These are phyloP conservation scores for Tanaodytes sp. DNA, from an alignment of 2,888 invertebrate genomes.

Conservation along the genomic window DNA sequence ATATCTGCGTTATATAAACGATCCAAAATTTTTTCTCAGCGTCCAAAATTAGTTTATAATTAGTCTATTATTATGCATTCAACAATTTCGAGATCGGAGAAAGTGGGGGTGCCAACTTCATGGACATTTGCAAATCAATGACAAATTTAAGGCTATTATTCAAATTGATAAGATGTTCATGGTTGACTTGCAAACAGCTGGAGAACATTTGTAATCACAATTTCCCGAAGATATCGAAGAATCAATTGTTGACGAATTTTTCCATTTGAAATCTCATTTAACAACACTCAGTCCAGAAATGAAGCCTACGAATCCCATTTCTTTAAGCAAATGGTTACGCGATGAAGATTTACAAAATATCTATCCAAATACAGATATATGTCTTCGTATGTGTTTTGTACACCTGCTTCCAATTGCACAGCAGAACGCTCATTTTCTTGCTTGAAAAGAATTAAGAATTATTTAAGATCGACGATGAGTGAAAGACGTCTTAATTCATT, in stretches of 20 bases:
- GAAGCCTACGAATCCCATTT: slow-evolving; percentile 24
- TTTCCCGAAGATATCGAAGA: slow-evolving; percentile 24
- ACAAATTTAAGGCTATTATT: slow-evolving; percentile 29
- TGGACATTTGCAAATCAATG: slow-evolving; percentile 12
- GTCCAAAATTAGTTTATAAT: too few relatives aligned
- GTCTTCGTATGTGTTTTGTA: slow-evolving; percentile 20
- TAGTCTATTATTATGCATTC: too few relatives aligned
- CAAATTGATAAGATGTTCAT: slow-evolving; percentile 6
- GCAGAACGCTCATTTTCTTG: slow-evolving; percentile 26
- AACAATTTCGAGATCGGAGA: too few relatives aligned
- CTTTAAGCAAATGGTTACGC: slow-evolving; percentile 19
- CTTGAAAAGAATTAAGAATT: slow-evolving; percentile 19
- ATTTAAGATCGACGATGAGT: slow-evolving; percentile 21
- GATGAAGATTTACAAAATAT: slow-evolving; percentile 12
- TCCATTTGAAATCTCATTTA: slow-evolving; percentile 39
- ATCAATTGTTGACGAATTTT: slow-evolving; percentile 16
- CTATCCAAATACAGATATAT: slow-evolving; percentile 25
- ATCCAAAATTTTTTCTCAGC: too few relatives aligned
- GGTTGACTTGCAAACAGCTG: slow-evolving; percentile 15
- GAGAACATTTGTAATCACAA: slow-evolving; percentile 13
- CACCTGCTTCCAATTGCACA: slow-evolving; percentile 22
- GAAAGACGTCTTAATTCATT: slow-evolving; percentile 12
- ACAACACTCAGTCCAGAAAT: slow-evolving; percentile 13
- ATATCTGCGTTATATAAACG: too few relatives aligned
- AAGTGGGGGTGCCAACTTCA: too few relatives aligned